A percentile compares a stretch with the other conserved stretches of the same genome.
phyloP scores from a whole-genome alignment of 1,140 invertebrate genomes.

The Drosophila littoralis region DNA sequence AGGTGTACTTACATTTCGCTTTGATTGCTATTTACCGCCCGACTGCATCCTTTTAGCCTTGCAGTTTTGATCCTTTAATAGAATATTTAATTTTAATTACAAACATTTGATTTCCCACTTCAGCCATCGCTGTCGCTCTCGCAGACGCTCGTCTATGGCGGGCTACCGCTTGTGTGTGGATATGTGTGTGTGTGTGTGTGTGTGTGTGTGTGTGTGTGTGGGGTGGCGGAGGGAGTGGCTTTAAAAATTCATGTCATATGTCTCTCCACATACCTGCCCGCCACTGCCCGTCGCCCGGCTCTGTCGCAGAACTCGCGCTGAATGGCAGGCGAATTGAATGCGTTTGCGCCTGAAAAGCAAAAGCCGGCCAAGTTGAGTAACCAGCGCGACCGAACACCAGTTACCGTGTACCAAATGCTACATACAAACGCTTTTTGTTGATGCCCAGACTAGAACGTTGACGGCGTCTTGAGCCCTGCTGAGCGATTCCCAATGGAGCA shows the following conservation, averaged over 20 bases:
- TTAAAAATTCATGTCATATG: constrained; percentile 73
- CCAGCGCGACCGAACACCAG: not conserved
- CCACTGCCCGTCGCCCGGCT: not conserved
- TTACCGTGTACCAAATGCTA: not conserved
- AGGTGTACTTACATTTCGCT: constrained; percentile 52
- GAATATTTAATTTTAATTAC: constrained; percentile 84
- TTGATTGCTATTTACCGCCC: constrained; percentile 78
- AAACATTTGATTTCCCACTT: constrained; percentile 83
- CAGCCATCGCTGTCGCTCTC: constrained; percentile 60
- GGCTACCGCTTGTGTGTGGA: too few species aligned
- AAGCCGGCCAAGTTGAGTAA: constrained; percentile 57
- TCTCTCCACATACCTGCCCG: constrained; percentile 5
- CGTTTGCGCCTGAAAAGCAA: constrained; percentile 65
- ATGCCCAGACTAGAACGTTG: constrained; percentile 16
- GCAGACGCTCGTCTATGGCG: constrained; percentile 10
- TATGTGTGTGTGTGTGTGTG: too few species aligned
- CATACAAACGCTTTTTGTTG: constrained; percentile 8
- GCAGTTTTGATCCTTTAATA: constrained; percentile 83
- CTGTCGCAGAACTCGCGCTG: constrained; percentile 35
- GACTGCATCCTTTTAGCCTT: constrained; percentile 73
- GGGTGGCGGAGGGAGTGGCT: constrained; percentile 3
- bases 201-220: too few species aligned
- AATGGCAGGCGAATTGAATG: constrained; percentile 69
- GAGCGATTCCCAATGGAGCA: constrained; percentile 15
- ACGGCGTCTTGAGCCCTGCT: constrained; percentile 24